These are phyloP conservation scores for Rhagophthalmus giganteus DNA, from an alignment of 2,888 invertebrate species.

Conservation along the genomic window DNA sequence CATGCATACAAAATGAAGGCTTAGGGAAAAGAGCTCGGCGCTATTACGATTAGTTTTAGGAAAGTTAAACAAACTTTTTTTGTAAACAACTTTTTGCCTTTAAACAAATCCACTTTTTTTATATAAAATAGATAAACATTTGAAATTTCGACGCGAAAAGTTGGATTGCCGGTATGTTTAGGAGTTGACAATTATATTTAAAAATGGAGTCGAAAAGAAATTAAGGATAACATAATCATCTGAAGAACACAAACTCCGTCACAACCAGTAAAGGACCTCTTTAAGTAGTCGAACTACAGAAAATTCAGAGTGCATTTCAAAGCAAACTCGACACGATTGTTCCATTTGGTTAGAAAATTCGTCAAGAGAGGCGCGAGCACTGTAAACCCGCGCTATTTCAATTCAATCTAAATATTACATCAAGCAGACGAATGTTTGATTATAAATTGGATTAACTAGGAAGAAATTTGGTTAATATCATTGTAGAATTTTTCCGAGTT, in stretches of 20 bases:
- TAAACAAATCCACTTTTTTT: no score
- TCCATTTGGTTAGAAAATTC: constrained; percentile 32
- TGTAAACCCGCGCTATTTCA: constrained; percentile 30
- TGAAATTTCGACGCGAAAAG: no score
- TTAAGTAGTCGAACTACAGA: constrained; percentile 22
- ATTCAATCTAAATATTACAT: constrained; percentile 32
- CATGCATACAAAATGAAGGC: constrained; percentile 32
- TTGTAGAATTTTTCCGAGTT: constrained; percentile 28
- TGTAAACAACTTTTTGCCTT: no score
- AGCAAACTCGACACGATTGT: constrained; percentile 31
- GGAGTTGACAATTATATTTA: no score
- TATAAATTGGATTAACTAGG: constrained; percentile 32
- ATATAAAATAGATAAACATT: no score
- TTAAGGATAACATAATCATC: no score
- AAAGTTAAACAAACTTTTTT: no score
- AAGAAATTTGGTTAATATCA: constrained; percentile 32
- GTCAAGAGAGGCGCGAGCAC: constrained; percentile 20
- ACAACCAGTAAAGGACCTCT: no score
- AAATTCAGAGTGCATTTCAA: constrained; percentile 24
- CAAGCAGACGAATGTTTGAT: constrained; percentile 31
- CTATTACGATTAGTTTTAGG: constrained; percentile 10
- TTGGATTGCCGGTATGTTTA: no score
- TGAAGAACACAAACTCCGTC: no score
- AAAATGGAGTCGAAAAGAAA: no score
- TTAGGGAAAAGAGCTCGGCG: constrained; percentile 8